Percentiles rank a stretch among this genome's conserved stretches.
phyloP scores from a whole-genome alignment of 2,888 invertebrate genomes.

The Beris morrisii region DNA sequence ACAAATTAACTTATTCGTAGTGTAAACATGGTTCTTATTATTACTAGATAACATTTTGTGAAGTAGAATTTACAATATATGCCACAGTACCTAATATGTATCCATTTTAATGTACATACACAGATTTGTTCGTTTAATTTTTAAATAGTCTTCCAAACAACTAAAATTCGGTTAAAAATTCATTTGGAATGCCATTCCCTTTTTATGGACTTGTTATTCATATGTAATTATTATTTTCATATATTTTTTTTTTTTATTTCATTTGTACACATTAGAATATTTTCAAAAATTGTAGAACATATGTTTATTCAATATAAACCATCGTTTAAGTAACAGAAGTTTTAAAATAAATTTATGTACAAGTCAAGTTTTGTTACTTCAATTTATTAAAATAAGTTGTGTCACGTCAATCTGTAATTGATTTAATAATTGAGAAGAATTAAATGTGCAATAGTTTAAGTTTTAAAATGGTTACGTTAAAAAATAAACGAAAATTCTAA shows the following conservation, averaged over 20 bases:
- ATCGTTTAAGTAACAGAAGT: too few species aligned
- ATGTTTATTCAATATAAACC: too few species aligned
- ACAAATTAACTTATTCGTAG: conserved; percentile 18
- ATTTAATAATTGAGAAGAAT: conserved; percentile 12
- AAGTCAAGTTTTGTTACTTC: too few species aligned
- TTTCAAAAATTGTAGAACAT: too few species aligned
- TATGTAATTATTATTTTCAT: too few species aligned
- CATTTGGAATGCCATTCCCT: conserved; percentile 25
- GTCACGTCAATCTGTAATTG: conserved; percentile 18
- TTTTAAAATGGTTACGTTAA: conserved; percentile 24
- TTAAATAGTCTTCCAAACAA: conserved; percentile 19
- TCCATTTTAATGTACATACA: conserved; percentile 6
- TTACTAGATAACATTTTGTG: conserved; percentile 17
- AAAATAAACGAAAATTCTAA: neutral
- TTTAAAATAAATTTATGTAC: too few species aligned
- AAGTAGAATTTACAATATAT: conserved; percentile 20
- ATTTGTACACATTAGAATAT: too few species aligned
- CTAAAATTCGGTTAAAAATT: conserved; percentile 8
- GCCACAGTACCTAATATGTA: conserved; percentile 22
- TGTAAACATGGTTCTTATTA: conserved; percentile 25
- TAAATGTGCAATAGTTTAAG: conserved; percentile 31
- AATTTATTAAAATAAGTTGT: neutral
- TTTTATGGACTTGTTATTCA: neutral
- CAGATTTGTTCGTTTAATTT: conserved; percentile 13
- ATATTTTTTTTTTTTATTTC: too few species aligned